These are phyloP conservation scores for Drosophila tropicalis DNA, from an alignment of 1,140 invertebrate genomes.

Conservation along the genomic window DNA sequence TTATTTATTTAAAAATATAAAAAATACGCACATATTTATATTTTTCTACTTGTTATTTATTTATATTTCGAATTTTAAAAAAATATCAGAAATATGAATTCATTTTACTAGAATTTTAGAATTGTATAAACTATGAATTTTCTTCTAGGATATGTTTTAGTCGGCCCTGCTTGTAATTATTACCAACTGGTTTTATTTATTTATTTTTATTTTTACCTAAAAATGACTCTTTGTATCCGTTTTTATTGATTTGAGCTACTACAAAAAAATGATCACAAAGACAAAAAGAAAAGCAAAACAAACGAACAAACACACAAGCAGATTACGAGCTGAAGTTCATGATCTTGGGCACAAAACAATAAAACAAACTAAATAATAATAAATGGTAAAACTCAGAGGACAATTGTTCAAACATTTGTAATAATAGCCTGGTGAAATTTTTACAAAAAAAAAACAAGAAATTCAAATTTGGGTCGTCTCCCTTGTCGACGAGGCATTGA, in stretches of 20 bases:
- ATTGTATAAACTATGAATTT: too few relatives aligned
- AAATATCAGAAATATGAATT: too few relatives aligned
- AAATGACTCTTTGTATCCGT: conserved; percentile 33
- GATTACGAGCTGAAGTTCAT: conserved; percentile 62
- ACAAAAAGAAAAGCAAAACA: conserved; percentile 37
- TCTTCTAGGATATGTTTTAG: too few relatives aligned
- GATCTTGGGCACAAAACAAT: conserved; percentile 62
- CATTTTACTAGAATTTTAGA: too few relatives aligned
- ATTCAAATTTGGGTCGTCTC: conserved; percentile 69
- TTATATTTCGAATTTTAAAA: too few relatives aligned
- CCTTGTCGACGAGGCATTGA: conserved; percentile 47
- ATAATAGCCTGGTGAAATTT: conserved; percentile 65
- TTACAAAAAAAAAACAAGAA: conserved; percentile 34
- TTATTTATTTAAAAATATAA: too few relatives aligned
- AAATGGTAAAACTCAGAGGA: conserved; percentile 14
- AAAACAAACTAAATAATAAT: conserved; percentile 28
- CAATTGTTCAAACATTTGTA: conserved; percentile 66
- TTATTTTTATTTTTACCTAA: conserved; percentile 53
- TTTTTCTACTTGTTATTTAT: too few relatives aligned
- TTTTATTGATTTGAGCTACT: conserved; percentile 77
- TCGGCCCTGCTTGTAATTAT: not conserved
- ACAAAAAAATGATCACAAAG: conserved; percentile 50
- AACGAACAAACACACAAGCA: conserved; percentile 5
- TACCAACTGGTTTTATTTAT: conserved; percentile 41
- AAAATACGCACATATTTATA: too few relatives aligned